Evolutionary conservation across 1,140 invertebrate species (phyloP), one percentile per base, ranked within the genome.

Genomic region (Anastatus disparis): DNA sequence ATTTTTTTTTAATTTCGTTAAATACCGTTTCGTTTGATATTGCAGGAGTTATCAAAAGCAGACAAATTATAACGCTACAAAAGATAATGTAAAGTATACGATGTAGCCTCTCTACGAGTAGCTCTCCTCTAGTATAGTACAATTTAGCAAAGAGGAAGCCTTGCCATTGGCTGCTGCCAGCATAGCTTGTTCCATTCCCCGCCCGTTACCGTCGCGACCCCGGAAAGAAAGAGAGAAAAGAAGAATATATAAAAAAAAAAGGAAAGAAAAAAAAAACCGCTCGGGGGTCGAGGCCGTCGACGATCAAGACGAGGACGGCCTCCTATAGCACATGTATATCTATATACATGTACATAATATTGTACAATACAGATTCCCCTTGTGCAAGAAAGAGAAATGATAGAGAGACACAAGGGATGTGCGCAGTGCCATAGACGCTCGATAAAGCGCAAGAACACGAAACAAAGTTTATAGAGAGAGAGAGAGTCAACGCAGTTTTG

Each of bases 331-430:
- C n/a, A n/a, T n/a, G n/a, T n/a, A n/a, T n/a, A n/a, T n/a, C n/a
- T n/a, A n/a, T 13, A 10, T 20, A 17, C 22, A n/a, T 24, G 22
- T 10, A 15, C 4, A 15, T 24, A n/a, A 52, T 24, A 3, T 1
- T 24, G 24, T 26, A n/a, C 15, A n/a, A 50, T 17, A 50, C 3
- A 26, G 22, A 26, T 6, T 9, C 20, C 13, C 52, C 13, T n/a
- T 7, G 17, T 10, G 85, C 53, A 17, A 24, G n/a, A n/a, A 48
- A 12, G 46, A 22, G 46, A 12, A 48, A 22, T 10, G 46, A 48
- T 48, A 10, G n/a, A n/a, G 9, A 20, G n/a, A 10, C 42, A 15
- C 31, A 26, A 4, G 31, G 48, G 48, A 65, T 53, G 48, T 65
- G 35, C 48, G 48, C 48, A 53, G 29, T 42, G 13, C 17, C 31